Evolutionary conservation across 2,797 vertebrate species (phyloP).

Genomic region (Hozukius guyotensis): DNA sequence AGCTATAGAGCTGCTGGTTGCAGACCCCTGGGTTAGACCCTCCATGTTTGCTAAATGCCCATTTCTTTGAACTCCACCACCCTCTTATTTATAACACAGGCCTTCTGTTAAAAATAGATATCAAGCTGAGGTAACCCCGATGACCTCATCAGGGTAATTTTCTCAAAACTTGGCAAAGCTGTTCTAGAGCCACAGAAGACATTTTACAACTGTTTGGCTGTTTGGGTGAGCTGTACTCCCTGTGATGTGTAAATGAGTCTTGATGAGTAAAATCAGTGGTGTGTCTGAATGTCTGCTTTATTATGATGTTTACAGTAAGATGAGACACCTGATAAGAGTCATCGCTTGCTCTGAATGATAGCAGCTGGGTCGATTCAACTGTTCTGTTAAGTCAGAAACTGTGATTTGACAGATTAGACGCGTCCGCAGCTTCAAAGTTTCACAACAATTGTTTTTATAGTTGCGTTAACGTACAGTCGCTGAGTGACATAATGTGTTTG

Average conservation of each 20-base stretch:
- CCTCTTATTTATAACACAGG: not conserved
- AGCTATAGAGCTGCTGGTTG: accelerated
- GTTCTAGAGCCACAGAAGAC: not conserved
- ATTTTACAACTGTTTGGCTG: not conserved
- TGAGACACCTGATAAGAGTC: not conserved
- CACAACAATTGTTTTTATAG: not conserved
- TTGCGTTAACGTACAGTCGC: not conserved
- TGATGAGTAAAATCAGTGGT: not conserved
- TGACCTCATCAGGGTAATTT: not conserved
- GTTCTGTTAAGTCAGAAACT: not conserved
- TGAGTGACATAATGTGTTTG: conserved; percentile 12
- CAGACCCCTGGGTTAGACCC: too few relatives aligned
- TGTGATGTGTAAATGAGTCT: too few relatives aligned
- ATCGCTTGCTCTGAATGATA: not conserved
- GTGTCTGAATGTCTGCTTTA: not conserved
- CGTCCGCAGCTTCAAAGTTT: not conserved
- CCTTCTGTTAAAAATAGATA: not conserved
- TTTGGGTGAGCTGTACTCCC: not conserved
- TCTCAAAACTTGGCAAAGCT: not conserved
- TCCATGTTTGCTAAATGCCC: not conserved
- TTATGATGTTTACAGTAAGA: not conserved
- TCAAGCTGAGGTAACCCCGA: not conserved
- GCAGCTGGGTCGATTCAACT: not conserved
- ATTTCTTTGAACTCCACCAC: not conserved
- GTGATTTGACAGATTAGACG: not conserved